Percentiles rank a stretch among this genome's conserved stretches.
These are phyloP conservation scores for Thaumatotibia leucotreta DNA, from an alignment of 1,140 invertebrate genomes.

Conservation along the genomic window DNA sequence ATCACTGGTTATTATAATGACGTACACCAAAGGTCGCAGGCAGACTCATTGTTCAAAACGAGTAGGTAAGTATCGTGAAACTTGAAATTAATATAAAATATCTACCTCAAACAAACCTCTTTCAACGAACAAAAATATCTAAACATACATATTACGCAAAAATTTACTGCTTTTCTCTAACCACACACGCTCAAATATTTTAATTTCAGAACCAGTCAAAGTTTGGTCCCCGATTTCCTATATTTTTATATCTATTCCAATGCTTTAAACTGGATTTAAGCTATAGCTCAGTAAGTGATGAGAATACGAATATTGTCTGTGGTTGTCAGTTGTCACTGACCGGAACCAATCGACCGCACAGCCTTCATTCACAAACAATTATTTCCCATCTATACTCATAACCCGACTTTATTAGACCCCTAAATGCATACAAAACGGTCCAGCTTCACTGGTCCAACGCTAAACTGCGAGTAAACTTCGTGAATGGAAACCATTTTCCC, in stretches of 20 bases:
- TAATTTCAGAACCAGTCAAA: not conserved
- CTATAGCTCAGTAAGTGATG: too few species aligned
- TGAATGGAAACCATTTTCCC: not conserved
- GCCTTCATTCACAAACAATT: not conserved
- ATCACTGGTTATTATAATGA: too few species aligned
- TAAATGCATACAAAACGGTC: not conserved
- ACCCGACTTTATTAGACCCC: not conserved
- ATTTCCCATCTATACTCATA: not conserved
- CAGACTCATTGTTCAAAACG: too few species aligned
- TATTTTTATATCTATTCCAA: not conserved
- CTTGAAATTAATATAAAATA: too few species aligned
- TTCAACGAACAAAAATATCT: not conserved
- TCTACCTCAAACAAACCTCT: not conserved
- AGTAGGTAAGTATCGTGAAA: not conserved
- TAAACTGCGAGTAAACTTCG: not conserved
- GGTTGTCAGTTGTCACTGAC: not conserved
- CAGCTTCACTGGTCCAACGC: not conserved
- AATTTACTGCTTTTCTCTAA: not conserved
- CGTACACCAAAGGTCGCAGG: too few species aligned
- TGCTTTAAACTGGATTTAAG: not conserved
- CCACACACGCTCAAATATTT: not conserved
- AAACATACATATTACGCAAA: not conserved
- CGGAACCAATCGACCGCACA: not conserved
- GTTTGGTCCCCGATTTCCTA: not conserved
- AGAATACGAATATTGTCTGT: constrained; percentile 2